phyloP scores from a whole-genome alignment of 2,888 invertebrate species.

The Siphlonurus alternatus region DNA sequence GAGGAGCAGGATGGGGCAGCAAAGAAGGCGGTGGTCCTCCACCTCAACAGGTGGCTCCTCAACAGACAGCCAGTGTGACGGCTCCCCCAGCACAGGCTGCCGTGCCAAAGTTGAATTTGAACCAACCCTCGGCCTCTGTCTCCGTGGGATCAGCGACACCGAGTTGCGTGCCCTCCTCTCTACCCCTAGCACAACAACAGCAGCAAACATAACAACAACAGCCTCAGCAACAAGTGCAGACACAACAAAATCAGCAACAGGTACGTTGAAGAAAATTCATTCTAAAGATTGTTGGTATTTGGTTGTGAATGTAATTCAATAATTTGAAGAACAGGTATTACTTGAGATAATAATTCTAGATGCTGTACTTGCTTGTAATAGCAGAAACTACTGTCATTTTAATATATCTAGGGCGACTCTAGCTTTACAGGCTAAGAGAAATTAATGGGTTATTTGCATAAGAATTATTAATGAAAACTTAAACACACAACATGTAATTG shows the following conservation, averaged over 20 bases:
- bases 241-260: background rate
- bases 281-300: background rate
- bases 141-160: slow-evolving; percentile 11
- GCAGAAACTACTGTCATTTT: too few relatives aligned
- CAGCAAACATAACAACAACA: slow-evolving; percentile 13
- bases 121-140: slow-evolving; percentile 16
- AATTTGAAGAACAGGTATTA: too few relatives aligned
- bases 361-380: too few relatives aligned
- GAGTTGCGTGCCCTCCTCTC: slow-evolving; percentile 18
- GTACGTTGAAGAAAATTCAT: too few relatives aligned
- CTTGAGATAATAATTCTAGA: too few relatives aligned
- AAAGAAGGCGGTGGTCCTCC: slow-evolving; percentile 22
- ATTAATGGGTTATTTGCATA: too few relatives aligned
- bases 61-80: slow-evolving; percentile 16
- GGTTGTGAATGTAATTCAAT: too few relatives aligned
- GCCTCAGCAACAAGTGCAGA: background rate
- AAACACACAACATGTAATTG: too few relatives aligned
- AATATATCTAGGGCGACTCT: too few relatives aligned
- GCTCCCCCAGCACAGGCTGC: background rate
- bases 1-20: slow-evolving; percentile 59
- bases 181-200: slow-evolving; percentile 17
- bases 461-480: too few relatives aligned
- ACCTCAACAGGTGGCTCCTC: too few relatives aligned
- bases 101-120: background rate
- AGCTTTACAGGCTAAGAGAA: too few relatives aligned